Base-by-base conservation (phyloP, 2,797 vertebrate species). In the Perdix hodgsoniae region DNA sequence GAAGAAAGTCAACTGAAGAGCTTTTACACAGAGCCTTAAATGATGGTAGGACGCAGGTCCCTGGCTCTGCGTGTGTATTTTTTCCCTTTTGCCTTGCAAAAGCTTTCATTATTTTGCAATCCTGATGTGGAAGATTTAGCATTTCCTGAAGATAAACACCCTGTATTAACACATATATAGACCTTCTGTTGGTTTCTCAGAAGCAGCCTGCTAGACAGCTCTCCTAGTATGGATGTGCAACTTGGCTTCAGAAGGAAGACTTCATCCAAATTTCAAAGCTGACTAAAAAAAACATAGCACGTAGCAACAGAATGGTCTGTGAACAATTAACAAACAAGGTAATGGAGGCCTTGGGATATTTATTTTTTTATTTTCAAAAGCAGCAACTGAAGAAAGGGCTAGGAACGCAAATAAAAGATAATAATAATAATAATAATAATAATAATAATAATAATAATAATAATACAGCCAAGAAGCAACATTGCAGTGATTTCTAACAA, bases 181-280 rank as follows among this genome's bases (percentile, higher is more conserved):
- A 24, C 54, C 29, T 92, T 61, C 83, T 87, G 59, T 16, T 67
- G 27, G 56, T 95, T 95, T 88, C 91, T 50, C 94, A 95, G 90
- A 93, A 81, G 14, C 72, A 79, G 42, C 44, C 70, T 87, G 66
- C 75, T 77, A 93, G 84, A 76, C 26, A 66, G 57, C 16, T 72
- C 67, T 50, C 56, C 66, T 24, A 67, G 69, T 69, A 78, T 2
- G 14, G 63, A 93, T 52, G 29, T 18, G 63, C 70, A 86, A 73
- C 35, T 22, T 39, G 77, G 65, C 31, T 72, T 44, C 49, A 86
- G 8, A 33, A 83, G 65, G 44, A 92, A 77, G n/a, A 52, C 3
- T 35, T 56, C 5, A 1, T 16, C 24, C 10, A 82, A 12, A 49
- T 35, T 24, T 49, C 45, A 63, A 54, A 78, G 47, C 0, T 0